Evolutionary conservation across 2,797 vertebrate genomes (phyloP).

Genomic region (Bradypus variegatus): DNA sequence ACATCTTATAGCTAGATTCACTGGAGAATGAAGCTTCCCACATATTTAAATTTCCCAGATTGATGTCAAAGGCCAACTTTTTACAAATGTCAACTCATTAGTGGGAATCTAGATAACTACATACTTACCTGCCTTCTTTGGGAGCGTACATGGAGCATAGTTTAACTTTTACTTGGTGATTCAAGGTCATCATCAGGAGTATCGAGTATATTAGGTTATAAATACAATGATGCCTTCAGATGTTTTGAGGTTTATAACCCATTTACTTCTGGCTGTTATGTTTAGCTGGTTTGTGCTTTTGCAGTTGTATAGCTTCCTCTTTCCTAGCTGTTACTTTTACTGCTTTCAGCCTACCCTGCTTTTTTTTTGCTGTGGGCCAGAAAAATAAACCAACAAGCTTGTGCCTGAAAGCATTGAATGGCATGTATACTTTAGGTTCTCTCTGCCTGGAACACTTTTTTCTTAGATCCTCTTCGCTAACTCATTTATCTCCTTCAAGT

Average conservation of each 20-base stretch:
- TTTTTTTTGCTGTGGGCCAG: neutral
- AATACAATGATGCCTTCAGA: neutral
- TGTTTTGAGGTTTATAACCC: neutral
- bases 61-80: neutral
- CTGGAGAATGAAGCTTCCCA: neutral
- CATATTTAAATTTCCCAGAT: neutral
- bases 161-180: neutral
- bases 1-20: neutral
- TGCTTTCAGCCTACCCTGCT: neutral
- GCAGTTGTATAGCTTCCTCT: neutral
- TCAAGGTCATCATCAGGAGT: neutral
- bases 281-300: conserved; percentile 11
- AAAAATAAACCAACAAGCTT: conserved; percentile 11
- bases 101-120: neutral
- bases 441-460: neutral
- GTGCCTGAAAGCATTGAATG: neutral
- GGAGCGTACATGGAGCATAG: neutral
- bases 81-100: neutral
- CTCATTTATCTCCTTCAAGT: neutral
- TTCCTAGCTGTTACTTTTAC: neutral
- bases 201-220: neutral
- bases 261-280: conserved; percentile 22
- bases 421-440: neutral
- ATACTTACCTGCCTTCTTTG: neutral
- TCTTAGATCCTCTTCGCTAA: neutral